phyloP scores from a whole-genome alignment of 2,888 invertebrate genomes.

The Fragum fragum region DNA sequence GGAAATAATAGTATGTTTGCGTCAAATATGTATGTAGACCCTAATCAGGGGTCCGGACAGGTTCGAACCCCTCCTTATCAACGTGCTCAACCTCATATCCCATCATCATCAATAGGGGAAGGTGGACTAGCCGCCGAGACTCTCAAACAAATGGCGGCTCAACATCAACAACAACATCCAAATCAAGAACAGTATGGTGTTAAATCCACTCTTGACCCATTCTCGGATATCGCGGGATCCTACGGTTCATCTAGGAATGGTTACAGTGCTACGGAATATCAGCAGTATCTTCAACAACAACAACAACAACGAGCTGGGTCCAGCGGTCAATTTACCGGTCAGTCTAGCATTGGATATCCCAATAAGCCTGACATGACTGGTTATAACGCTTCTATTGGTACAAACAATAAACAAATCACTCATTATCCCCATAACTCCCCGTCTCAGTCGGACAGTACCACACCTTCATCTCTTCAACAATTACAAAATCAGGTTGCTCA shows the following conservation, averaged over 20 bases:
- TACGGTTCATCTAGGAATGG: conserved; percentile 60
- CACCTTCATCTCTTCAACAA: conserved; percentile 82
- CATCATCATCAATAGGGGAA: conserved; percentile 71
- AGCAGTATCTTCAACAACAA: conserved; percentile 34
- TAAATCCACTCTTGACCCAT: conserved; percentile 77
- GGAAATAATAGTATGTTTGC: conserved; percentile 67
- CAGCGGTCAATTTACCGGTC: conserved; percentile 36
- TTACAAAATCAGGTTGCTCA: conserved; percentile 88
- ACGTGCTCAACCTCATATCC: conserved; percentile 50
- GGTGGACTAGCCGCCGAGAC: conserved; percentile 96
- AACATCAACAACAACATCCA: conserved; percentile 93
- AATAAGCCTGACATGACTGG: conserved; percentile 44
- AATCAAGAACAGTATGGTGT: conserved; percentile 68
- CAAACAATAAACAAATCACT: conserved; percentile 83
- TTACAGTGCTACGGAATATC: conserved; percentile 53
- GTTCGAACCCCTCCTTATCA: conserved; percentile 69
- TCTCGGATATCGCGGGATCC: conserved; percentile 64
- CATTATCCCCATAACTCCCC: conserved; percentile 82
- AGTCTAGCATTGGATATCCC: conserved; percentile 60
- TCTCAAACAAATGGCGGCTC: conserved; percentile 98
- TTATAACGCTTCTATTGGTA: conserved; percentile 47
- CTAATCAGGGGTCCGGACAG: conserved; percentile 66
- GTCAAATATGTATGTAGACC: conserved; percentile 65
- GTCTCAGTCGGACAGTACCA: conserved; percentile 61
- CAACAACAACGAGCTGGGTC: conserved; percentile 44